phyloP scores from a whole-genome alignment of 2,888 invertebrate species.

The Conops quadrifasciatus region DNA sequence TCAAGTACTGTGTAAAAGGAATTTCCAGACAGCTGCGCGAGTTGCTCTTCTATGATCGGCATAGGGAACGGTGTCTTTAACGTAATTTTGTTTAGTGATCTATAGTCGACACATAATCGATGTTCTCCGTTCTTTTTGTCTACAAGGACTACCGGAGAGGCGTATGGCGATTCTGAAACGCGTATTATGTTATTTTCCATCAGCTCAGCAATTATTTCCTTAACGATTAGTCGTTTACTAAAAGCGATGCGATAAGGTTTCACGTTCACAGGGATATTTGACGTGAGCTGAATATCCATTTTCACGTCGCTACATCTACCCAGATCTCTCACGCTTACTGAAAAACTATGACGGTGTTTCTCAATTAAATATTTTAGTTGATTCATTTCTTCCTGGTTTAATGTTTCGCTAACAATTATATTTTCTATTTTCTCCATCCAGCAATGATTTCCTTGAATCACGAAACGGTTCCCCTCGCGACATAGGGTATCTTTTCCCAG shows the following conservation, averaged over 20 bases:
- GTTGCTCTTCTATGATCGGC: conserved; percentile 42
- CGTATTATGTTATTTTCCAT: conserved; percentile 36
- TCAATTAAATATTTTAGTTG: not conserved
- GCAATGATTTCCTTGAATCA: conserved; percentile 39
- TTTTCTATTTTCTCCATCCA: conserved; percentile 24
- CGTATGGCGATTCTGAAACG: conserved; percentile 38
- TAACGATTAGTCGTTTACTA: conserved; percentile 34
- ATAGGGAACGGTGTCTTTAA: conserved; percentile 41
- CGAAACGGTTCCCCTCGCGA: conserved; percentile 30
- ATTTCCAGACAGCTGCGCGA: conserved; percentile 37
- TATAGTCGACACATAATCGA: conserved; percentile 35
- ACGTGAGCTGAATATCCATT: conserved; percentile 35
- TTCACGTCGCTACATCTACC: conserved; percentile 34
- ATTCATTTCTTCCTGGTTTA: conserved; percentile 23
- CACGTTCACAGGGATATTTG: conserved; percentile 35
- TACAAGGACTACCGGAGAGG: conserved; percentile 43
- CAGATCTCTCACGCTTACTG: conserved; percentile 24
- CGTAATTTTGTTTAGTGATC: conserved; percentile 29
- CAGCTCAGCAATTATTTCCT: conserved; percentile 33
- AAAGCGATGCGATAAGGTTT: conserved; percentile 42
- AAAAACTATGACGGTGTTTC: conserved; percentile 26
- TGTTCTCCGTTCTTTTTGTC: conserved; percentile 44
- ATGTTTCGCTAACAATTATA: not conserved
- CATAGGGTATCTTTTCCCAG: conserved; percentile 37
- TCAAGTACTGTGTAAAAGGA: conserved; percentile 31